Base-by-base conservation (phyloP, 1,140 invertebrate species). In the Drosophila lacertosa region DNA sequence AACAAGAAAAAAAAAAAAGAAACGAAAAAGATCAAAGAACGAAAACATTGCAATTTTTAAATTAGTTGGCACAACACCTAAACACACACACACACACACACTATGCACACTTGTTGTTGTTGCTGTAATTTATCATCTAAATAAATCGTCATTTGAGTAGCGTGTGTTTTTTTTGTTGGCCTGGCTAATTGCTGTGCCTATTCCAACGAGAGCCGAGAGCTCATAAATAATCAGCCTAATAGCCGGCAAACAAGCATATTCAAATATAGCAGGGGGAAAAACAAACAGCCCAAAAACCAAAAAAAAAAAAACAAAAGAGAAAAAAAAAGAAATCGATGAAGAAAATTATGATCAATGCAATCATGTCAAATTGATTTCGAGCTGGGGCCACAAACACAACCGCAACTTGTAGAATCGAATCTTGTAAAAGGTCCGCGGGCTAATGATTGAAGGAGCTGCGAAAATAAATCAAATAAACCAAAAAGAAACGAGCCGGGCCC, bases 341-440 rank as follows among this genome's bases (percentile, higher is more conserved):
- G 47, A 69, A 72, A 84, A 79, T 83, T 84, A 84, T 83, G 80
- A 84, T 83, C 80, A 74, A 72, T 68, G 75, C 80, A 83, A 83
- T 83, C 79, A 83, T 83, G 79, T 83, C 79, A 84, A 83, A 83
- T 83, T 84, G 75, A 83, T 82, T 82, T 82, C 53, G 64, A 44
- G 37, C 47, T 39, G 47, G 44, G 33, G n/a, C n/a, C 47, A 24
- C 50, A 44, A 26, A 6, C 40, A 66, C 20, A 59, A 65, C 66
- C 58, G 29, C 54, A 77, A 16, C 33, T 39, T 5, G 7, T 4
- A 18, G 33, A 37, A 26, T 40, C 13, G n/a, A n/a, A n/a, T n/a
- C n/a, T n/a, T 24, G 42, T 44, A 32, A 40, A 45, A 44, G 42
- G 42, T 18, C 2, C 54, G 26, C 24, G 42, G 54, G 58, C 75